Evolutionary conservation across 2,888 invertebrate species (phyloP), one percentile per base, ranked within the genome.

Genomic region (Lepidonotus clava): DNA sequence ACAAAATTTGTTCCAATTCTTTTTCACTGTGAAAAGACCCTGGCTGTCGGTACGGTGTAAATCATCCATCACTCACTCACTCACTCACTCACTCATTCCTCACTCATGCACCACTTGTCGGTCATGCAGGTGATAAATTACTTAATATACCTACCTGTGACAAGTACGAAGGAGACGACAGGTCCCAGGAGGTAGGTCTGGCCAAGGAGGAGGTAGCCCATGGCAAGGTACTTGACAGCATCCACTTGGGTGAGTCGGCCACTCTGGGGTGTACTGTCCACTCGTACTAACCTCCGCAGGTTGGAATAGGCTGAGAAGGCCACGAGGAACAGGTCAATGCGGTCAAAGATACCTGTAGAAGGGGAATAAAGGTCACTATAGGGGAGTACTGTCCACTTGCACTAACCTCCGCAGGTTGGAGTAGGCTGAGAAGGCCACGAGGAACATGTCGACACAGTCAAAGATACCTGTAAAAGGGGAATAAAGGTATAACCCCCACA

Each of bases 131-230:
- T n/a, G n/a, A n/a, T n/a, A n/a, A n/a, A n/a, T n/a, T n/a, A n/a
- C n/a, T n/a, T n/a, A n/a, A n/a, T n/a, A 11, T 51, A 51, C 76
- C 38, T 40, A 76, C 76, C n/a, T 38, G 36, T 38, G 24, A 38
- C 38, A 6, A 24, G 14, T 6, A 76, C 76, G 40, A 76, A 76
- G 76, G 38, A n/a, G 76, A 76, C 76, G n/a, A 76, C 76, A 1
- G 76, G 76, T 1, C 76, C 76, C 1, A 76, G 76, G 1, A 76
- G 76, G 76, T 38, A 76, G 36, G 76, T 8, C 76, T 76, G 76
- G 32, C 76, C 76, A 21, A 76, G 76, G 32, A 76, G 34, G 18
- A 76, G 76, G 76, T 76, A 76, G 38, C 76, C 21, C 36, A 76
- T 28, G 18, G 76, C 14, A 21, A 76, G 76, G 76, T 24, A 76